Evolutionary conservation across 1,140 invertebrate species (phyloP).

Genomic region (Stegodyphus dumicola): DNA sequence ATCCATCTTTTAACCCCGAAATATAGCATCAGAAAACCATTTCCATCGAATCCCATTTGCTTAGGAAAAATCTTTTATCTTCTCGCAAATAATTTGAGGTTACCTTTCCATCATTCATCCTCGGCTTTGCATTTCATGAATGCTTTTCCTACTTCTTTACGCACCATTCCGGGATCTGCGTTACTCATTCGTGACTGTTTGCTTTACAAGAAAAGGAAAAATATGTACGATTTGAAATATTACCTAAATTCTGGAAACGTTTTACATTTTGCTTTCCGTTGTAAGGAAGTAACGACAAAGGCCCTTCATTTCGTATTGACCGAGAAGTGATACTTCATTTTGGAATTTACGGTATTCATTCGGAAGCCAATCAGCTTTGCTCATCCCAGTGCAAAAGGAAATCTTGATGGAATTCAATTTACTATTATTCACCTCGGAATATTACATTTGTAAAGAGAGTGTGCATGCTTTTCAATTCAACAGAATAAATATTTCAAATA

Average conservation of each 20-base stretch:
- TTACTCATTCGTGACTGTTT: neutral
- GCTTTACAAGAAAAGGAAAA: neutral
- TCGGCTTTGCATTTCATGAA: conserved; percentile 49
- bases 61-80: conserved; percentile 58
- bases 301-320: too few species aligned
- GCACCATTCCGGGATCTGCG: neutral
- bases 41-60: conserved; percentile 61
- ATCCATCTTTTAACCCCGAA: conserved; percentile 61
- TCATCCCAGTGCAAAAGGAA: too few species aligned
- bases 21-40: conserved; percentile 61
- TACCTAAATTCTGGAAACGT: neutral
- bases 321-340: too few species aligned
- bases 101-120: conserved; percentile 43
- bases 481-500: too few species aligned
- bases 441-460: too few species aligned
- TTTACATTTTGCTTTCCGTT: too few species aligned
- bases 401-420: too few species aligned
- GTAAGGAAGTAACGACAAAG: too few species aligned
- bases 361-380: too few species aligned
- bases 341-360: too few species aligned
- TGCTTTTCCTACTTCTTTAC: conserved; percentile 32
- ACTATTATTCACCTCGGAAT: too few species aligned
- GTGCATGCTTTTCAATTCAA: too few species aligned
- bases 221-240: conserved; percentile 40
- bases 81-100: conserved; percentile 60